phyloP scores from a whole-genome alignment of 2,888 invertebrate genomes.

The Metellina segmentata region DNA sequence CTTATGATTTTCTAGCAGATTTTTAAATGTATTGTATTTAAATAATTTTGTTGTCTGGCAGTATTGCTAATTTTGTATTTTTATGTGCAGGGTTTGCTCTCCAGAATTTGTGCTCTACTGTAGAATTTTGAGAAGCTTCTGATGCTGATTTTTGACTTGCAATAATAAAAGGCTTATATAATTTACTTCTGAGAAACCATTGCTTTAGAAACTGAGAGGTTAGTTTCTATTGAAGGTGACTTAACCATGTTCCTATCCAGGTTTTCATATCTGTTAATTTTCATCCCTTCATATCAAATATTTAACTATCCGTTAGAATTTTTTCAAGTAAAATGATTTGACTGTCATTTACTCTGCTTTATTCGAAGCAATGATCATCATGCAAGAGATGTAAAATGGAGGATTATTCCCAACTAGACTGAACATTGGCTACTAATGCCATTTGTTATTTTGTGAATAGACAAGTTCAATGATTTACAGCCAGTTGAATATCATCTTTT shows the following conservation, averaged over 20 bases:
- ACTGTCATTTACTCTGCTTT: not conserved
- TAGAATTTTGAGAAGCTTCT: not conserved
- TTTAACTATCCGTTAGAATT: conserved; percentile 21
- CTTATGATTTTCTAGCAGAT: not conserved
- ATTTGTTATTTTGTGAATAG: not conserved
- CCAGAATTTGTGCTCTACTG: not conserved
- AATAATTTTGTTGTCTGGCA: not conserved
- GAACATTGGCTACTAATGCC: not conserved
- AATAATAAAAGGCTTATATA: conserved; percentile 8
- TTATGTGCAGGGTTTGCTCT: conserved; percentile 14
- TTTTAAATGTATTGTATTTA: not conserved
- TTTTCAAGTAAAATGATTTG: conserved; percentile 50
- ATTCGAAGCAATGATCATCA: not conserved
- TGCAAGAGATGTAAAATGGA: not conserved
- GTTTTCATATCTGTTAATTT: conserved; percentile 49
- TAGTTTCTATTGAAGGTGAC: conserved; percentile 53
- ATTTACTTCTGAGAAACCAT: conserved; percentile 9
- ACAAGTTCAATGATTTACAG: not conserved
- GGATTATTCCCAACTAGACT: not conserved
- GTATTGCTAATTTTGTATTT: not conserved
- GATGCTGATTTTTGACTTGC: not conserved
- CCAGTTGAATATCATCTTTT: not conserved
- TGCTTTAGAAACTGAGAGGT: conserved; percentile 53
- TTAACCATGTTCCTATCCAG: conserved; percentile 55
- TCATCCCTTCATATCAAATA: conserved; percentile 18